Conservation (phyloP, 2,113 vertebrate species). For the Myotis lucifugus region DNA sequence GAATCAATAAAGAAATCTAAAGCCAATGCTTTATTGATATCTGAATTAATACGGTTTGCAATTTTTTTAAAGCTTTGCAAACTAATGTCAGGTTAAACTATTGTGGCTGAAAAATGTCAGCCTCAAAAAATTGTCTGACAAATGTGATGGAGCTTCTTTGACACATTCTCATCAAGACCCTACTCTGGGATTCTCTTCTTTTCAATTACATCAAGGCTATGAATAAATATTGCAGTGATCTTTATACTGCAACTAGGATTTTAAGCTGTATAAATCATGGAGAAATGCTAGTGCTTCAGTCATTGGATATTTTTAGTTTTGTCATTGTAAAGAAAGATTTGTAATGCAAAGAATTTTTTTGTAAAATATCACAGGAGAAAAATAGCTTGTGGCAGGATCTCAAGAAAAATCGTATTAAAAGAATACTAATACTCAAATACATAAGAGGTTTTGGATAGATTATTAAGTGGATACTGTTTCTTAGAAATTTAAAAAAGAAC, state of each 20-base stretch:
- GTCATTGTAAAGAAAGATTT: slow-evolving; percentile 39
- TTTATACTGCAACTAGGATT: slow-evolving; percentile 7
- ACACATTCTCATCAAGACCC: slow-evolving; percentile 32
- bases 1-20: slow-evolving; percentile 68
- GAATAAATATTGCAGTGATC: slow-evolving; percentile 42
- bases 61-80: slow-evolving; percentile 66
- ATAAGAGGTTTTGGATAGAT: not conserved
- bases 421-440: not conserved
- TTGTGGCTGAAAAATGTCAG: slow-evolving; percentile 32
- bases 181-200: slow-evolving; percentile 13
- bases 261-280: not conserved
- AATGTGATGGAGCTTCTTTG: slow-evolving; percentile 49
- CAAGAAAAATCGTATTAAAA: not conserved
- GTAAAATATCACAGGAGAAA: not conserved
- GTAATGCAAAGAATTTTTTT: not conserved
- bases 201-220: slow-evolving; percentile 64
- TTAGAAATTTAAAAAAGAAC: slow-evolving; percentile 7
- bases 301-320: slow-evolving; percentile 49
- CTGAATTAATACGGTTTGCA: slow-evolving; percentile 70
- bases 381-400: not conserved
- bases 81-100: slow-evolving; percentile 57
- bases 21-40: slow-evolving; percentile 74
- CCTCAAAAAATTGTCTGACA: slow-evolving; percentile 61
- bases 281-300: not conserved
- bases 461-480: not conserved